Percentiles rank a stretch among this genome's conserved stretches.
These are phyloP conservation scores for Archilochus colubris DNA, from an alignment of 2,113 vertebrate species.

Conservation along the genomic window DNA sequence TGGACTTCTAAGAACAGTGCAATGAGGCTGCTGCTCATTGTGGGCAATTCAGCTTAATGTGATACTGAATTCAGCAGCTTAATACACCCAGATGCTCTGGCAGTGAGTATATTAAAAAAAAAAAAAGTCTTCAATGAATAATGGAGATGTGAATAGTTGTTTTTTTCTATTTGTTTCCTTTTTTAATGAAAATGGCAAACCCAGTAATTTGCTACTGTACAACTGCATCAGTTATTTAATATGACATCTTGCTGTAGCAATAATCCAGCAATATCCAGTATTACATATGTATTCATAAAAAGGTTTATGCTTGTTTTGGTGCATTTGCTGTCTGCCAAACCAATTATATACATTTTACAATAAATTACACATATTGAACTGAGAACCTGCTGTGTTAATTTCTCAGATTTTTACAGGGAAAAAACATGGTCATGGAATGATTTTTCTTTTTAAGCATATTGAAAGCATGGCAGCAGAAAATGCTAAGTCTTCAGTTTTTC, in stretches of 20 bases:
- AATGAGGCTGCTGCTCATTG: constrained; percentile 40
- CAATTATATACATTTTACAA: constrained; percentile 43
- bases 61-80: constrained; percentile 39
- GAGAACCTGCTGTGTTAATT: constrained; percentile 45
- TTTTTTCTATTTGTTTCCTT: background rate
- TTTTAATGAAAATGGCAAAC: constrained; percentile 42
- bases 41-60: constrained; percentile 41
- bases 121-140: constrained; percentile 45
- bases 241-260: constrained; percentile 9
- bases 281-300: constrained; percentile 50
- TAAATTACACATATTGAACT: constrained; percentile 35
- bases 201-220: constrained; percentile 25
- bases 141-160: background rate
- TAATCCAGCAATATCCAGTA: constrained; percentile 19
- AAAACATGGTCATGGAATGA: background rate
- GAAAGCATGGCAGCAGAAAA: constrained; percentile 1
- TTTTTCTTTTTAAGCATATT: constrained; percentile 18
- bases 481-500: background rate
- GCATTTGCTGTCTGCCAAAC: constrained; percentile 35
- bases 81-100: constrained; percentile 53
- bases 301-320: constrained; percentile 13
- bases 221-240: constrained; percentile 47
- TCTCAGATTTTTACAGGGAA: constrained; percentile 9
- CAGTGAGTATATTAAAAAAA: constrained; percentile 26
- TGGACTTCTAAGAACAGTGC: background rate